Evolutionary conservation across 1,140 invertebrate species (phyloP), one percentile per base, ranked within the genome.

Genomic region (Neotoxoptera formosana): DNA sequence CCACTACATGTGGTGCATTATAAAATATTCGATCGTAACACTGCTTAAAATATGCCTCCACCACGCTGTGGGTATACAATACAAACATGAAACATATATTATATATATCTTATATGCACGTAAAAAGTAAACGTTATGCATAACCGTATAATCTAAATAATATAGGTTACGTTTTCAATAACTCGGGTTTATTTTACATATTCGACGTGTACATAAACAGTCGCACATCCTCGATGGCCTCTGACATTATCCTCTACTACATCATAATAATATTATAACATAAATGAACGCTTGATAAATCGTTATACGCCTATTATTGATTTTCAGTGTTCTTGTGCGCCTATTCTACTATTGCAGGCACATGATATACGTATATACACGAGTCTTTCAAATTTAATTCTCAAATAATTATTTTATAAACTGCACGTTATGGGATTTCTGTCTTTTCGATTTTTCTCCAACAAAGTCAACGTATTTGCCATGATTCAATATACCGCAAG

Each of bases 1-100:
- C 83, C 83, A 17, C 21, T 30, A n/a, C n/a, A n/a, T n/a, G n/a
- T n/a, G n/a, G n/a, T n/a, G 34, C 25, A 7, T 20, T 23, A 23
- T 41, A 45, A 86, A 47, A 86, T 86, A 86, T 86, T 86, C 83
- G 25, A 86, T 86, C 36, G 41, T 30, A 86, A 86, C 25, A 86
- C 41, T n/a, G 14, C 76, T 81, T 81, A 81, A 67, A 81, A 81
- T 81, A 81, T 86, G 9, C 7, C 81, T 83, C 36, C 8, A 81
- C 11, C 60, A 11, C 25, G n/a, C n/a, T n/a, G n/a, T n/a, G n/a
- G n/a, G n/a, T 51, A 25, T 20, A 30, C 7, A 9, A 83, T 23
- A 83, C 81, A 41, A 9, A 41, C 21, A 83, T 4, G 3, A 36
- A 83, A 36, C 34, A 36, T 25, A 36, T 36, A 41, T 23, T 83